Base-by-base conservation (phyloP, 1,140 invertebrate genomes). In the Drosophila busckii region DNA sequence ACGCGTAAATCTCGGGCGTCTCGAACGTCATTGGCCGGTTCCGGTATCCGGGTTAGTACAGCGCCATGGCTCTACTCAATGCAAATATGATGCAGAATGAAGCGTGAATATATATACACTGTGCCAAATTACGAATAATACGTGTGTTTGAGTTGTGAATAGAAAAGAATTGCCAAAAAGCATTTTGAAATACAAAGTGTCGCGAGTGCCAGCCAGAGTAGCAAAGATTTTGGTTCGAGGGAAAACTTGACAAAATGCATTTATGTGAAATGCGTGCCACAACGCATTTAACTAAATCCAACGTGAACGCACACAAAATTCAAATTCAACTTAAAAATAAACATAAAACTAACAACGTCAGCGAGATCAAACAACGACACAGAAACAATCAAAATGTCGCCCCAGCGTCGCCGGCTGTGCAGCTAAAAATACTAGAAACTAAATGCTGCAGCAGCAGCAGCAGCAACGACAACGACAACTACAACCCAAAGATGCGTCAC, bases 351-450 rank as follows among this genome's bases (percentile, higher is more conserved):
- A 65, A 40, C 40, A 65, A 32, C 38, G 16, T 23, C 48, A 32
- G 15, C 19, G 35, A 67, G 22, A 66, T 61, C 62, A 55, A 48
- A 48, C 52, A 53, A 10, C 49, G 38, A 50, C 55, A 64, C 22
- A 50, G 31, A 67, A 76, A 76, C 73, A 80, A 80, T 80, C 73
- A 59, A 80, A 60, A 64, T 59, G 60, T 60, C 61, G 50, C 52
- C 56, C 16, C 42, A 19, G n/a, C 41, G 62, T 52, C 55, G 66
- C 56, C 48, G 40, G 12, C 22, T 20, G 28, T 42, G 32, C 60
- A 29, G 20, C 64, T 80, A 82, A 80, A 82, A 82, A 82, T 80
- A 80, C n/a, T n/a, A n/a, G n/a, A n/a, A n/a, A n/a, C n/a, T n/a
- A n/a, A n/a, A n/a, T n/a, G n/a, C n/a, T n/a, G n/a, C n/a, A n/a